These are phyloP conservation scores for Dromiciops gliroides DNA, from an alignment of 2,113 vertebrate genomes.

Conservation along the genomic window DNA sequence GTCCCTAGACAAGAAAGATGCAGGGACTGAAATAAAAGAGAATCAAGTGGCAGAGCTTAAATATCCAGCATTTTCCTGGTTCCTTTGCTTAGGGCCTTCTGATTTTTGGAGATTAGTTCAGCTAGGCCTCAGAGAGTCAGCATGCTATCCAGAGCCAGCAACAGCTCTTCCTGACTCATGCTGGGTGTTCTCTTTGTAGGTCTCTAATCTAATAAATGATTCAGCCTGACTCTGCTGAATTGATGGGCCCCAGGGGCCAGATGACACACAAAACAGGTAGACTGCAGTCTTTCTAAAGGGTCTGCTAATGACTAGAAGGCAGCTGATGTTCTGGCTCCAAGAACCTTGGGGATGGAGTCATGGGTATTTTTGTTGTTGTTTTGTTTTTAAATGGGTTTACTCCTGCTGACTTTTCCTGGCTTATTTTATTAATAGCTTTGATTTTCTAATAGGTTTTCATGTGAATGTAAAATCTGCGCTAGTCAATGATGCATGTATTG, in stretches of 20 bases:
- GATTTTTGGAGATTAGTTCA: neutral
- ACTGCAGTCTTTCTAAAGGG: conserved; percentile 23
- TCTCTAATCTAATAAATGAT: conserved; percentile 64
- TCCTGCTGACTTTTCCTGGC: neutral
- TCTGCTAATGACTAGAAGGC: conserved; percentile 1
- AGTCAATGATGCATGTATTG: neutral
- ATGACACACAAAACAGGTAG: conserved; percentile 11
- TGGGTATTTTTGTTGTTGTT: neutral
- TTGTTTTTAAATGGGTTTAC: neutral
- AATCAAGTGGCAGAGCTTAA: neutral
- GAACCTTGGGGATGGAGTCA: neutral
- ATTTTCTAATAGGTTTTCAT: neutral
- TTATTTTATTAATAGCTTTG: neutral
- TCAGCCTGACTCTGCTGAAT: conserved; percentile 45
- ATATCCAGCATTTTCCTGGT: neutral
- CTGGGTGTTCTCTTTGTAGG: conserved; percentile 43
- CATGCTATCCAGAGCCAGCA: neutral
- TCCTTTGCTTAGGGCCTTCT: conserved; percentile 24
- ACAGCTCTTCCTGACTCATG: conserved; percentile 52
- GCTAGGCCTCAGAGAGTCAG: conserved; percentile 23
- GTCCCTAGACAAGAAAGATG: neutral
- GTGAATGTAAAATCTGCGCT: neutral
- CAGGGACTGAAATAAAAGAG: neutral
- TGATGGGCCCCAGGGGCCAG: conserved; percentile 5
- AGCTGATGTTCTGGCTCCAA: neutral